Conservation (phyloP, 1,140 invertebrate genomes). For the Riptortus pedestris region DNA sequence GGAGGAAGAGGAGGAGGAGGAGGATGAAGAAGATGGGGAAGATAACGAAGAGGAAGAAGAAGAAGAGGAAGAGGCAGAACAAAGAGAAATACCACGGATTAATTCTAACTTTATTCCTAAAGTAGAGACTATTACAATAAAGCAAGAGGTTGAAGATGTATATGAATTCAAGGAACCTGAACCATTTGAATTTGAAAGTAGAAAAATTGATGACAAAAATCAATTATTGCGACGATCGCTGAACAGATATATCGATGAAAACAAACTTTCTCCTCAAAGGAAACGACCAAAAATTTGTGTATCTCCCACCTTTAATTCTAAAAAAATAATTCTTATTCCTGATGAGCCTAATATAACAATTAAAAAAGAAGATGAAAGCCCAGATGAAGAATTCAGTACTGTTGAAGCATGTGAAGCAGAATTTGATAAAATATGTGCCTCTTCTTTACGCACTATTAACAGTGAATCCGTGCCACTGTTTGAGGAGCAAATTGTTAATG, state of each 20-base stretch:
- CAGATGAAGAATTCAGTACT: not conserved
- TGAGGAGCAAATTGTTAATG: slow-evolving; percentile 5
- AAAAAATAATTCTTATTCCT: not conserved
- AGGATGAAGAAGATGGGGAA: slow-evolving; percentile 8
- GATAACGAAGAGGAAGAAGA: not conserved
- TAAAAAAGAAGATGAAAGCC: not conserved
- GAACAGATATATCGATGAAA: slow-evolving; percentile 7
- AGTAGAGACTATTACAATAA: not conserved
- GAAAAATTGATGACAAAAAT: slow-evolving; percentile 25
- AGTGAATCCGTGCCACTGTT: slow-evolving; percentile 5
- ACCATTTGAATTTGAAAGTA: slow-evolving; percentile 28
- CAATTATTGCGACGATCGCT: slow-evolving; percentile 8
- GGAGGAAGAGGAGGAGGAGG: not conserved
- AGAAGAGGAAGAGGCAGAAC: not conserved
- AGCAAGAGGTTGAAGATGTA: slow-evolving; percentile 48
- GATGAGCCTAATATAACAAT: not conserved
- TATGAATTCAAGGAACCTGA: slow-evolving; percentile 72
- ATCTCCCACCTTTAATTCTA: not conserved
- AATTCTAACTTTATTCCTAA: not conserved
- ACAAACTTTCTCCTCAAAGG: slow-evolving; percentile 6
- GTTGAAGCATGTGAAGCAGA: slow-evolving; percentile 26
- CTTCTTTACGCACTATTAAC: slow-evolving; percentile 14
- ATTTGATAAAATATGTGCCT: slow-evolving; percentile 26
- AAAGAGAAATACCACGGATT: not conserved
- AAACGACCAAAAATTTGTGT: not conserved